Evolutionary conservation across 2,888 invertebrate species (phyloP).

Genomic region (Watsonalla cultraria): DNA sequence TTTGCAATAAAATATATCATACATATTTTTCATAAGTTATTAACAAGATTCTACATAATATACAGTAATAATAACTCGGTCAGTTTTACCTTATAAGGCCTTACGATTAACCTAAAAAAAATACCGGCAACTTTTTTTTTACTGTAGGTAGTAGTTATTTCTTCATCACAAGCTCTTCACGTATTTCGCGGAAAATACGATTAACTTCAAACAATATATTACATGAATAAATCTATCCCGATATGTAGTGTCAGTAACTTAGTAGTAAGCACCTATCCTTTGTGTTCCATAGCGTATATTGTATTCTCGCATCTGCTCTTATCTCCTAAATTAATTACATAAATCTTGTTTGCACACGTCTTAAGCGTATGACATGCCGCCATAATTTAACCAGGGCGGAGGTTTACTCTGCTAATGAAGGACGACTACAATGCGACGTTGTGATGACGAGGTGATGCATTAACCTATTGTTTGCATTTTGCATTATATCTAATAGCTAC

Average conservation of each 20-base stretch:
- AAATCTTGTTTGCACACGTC: constrained; percentile 78
- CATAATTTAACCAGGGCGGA: constrained; percentile 68
- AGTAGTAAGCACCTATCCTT: constrained; percentile 32
- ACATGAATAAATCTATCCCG: constrained; percentile 5
- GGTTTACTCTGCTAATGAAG: constrained; percentile 73
- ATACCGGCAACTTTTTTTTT: too few relatives aligned
- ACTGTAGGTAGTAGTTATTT: too few relatives aligned
- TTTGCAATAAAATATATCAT: constrained; percentile 3
- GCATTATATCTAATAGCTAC: too few relatives aligned
- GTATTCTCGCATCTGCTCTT: constrained; percentile 65
- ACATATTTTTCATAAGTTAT: too few relatives aligned
- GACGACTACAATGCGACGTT: constrained; percentile 48
- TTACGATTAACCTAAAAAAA: too few relatives aligned
- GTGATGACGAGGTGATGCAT: constrained; percentile 16
- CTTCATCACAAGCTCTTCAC: neutral
- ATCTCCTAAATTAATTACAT: constrained; percentile 78
- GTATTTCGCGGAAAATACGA: constrained; percentile 1
- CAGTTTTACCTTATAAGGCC: too few relatives aligned
- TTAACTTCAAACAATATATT: constrained; percentile 1
- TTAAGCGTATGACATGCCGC: constrained; percentile 74
- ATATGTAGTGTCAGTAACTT: neutral
- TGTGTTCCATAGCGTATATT: constrained; percentile 55
- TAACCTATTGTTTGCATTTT: constrained; percentile 3
- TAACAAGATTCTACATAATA: too few relatives aligned
- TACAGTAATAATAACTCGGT: too few relatives aligned